Conservation (phyloP, 1,140 invertebrate species). For the Drosophila bifasciata region DNA sequence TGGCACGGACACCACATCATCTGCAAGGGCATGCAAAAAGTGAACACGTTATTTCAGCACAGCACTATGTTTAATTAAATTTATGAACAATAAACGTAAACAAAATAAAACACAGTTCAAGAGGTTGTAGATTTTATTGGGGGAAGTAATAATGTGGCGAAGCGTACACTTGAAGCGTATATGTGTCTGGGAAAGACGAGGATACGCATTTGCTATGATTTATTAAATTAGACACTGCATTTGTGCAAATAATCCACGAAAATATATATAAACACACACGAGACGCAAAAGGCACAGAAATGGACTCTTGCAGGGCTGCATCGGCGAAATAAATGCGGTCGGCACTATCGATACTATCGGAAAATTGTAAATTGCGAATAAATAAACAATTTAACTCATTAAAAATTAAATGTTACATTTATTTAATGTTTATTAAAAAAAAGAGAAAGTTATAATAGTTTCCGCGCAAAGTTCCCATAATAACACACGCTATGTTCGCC, state of each 20-base stretch:
- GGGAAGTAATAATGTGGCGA: background rate
- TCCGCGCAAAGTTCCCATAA: too few species aligned
- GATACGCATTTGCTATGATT: background rate
- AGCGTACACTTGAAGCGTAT: conserved; percentile 15
- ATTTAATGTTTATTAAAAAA: too few species aligned
- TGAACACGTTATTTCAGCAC: background rate
- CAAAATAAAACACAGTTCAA: conserved; percentile 52
- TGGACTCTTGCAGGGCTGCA: conserved; percentile 49
- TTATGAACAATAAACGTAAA: conserved; percentile 28
- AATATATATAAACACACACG: conserved; percentile 20
- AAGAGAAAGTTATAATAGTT: too few species aligned
- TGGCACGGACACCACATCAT: too few species aligned
- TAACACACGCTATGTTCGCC: too few species aligned
- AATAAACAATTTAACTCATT: too few species aligned
- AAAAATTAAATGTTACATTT: too few species aligned
- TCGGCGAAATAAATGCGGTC: background rate
- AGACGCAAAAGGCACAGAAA: conserved; percentile 33
- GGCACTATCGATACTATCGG: background rate
- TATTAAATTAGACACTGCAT: conserved; percentile 2
- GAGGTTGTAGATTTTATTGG: conserved; percentile 25
- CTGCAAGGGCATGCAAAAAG: conserved; percentile 13
- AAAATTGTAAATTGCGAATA: background rate
- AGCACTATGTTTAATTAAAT: background rate
- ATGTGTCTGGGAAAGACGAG: background rate
- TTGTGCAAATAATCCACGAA: conserved; percentile 6